phyloP scores from a whole-genome alignment of 37 sponge, comb jelly and placozoan species.

The Hormiphora californensis region DNA sequence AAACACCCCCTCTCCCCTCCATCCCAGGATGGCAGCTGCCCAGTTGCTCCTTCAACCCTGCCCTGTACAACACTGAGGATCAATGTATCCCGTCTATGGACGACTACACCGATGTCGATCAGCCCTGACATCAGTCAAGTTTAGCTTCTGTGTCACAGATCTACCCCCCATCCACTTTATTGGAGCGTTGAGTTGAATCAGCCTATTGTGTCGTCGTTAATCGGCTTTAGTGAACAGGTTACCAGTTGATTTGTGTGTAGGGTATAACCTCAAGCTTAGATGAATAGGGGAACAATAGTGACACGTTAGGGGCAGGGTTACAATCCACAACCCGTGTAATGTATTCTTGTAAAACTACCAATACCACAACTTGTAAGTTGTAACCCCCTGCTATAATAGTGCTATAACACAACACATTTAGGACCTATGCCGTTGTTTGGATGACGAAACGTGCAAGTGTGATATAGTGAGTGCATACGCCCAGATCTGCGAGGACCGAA shows the following conservation, averaged over 20 bases:
- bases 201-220: too few relatives aligned
- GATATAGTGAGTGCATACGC: slow-evolving; percentile 48
- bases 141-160: slow-evolving; percentile 51
- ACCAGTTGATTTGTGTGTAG: too few relatives aligned
- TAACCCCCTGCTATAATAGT: too few relatives aligned
- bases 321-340: too few relatives aligned
- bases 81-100: not conserved
- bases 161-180: slow-evolving; percentile 34
- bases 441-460: slow-evolving; percentile 36
- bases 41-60: slow-evolving; percentile 23
- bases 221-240: too few relatives aligned
- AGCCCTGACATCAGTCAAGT: slow-evolving; percentile 14
- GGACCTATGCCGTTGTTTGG: slow-evolving; percentile 2
- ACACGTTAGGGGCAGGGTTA: too few relatives aligned
- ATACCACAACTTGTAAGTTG: too few relatives aligned
- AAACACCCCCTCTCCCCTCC: not conserved
- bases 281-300: too few relatives aligned
- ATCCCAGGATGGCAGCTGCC: slow-evolving; percentile 29
- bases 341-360: too few relatives aligned
- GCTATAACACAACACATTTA: too few relatives aligned
- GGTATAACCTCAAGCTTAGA: too few relatives aligned
- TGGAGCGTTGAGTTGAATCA: too few relatives aligned
- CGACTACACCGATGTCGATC: not conserved
- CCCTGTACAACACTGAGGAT: not conserved
- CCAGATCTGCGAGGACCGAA: not conserved